Percentiles rank a stretch among this genome's conserved stretches.
These are phyloP conservation scores for Muricea muricata DNA, from an alignment of 92 coral and sea anemone genomes.

Conservation along the genomic window DNA sequence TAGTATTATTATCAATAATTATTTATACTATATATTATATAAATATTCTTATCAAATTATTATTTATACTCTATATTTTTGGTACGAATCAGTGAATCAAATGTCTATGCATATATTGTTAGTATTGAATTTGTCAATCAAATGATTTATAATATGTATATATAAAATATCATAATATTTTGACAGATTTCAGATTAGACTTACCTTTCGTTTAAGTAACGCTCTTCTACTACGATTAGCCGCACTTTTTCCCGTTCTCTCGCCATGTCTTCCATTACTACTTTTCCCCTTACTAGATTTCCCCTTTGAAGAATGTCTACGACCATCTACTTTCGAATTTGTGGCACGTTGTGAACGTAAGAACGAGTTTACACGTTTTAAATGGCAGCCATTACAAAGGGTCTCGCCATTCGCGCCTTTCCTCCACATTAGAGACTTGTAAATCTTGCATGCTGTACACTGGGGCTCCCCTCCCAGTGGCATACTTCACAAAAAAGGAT, in stretches of 20 bases:
- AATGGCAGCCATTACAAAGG: slow-evolving; percentile 97
- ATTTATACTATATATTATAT: no score
- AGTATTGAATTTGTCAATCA: no score
- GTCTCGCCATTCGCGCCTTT: slow-evolving; percentile 91
- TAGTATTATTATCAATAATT: no score
- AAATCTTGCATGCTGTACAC: slow-evolving; percentile 96
- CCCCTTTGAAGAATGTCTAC: slow-evolving; percentile 20
- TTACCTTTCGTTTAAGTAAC: slow-evolving; percentile 82
- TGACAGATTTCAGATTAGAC: no score
- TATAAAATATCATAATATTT: no score
- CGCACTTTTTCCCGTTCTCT: slow-evolving; percentile 63
- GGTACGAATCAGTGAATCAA: no score
- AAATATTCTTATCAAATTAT: no score
- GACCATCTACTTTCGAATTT: slow-evolving; percentile 75
- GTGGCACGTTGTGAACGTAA: slow-evolving; percentile 90
- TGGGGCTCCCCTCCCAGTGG: slow-evolving; percentile 86
- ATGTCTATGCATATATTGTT: no score
- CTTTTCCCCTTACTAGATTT: slow-evolving; percentile 80
- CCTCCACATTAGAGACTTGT: slow-evolving; percentile 95
- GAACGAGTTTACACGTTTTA: slow-evolving; percentile 89
- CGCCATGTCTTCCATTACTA: slow-evolving; percentile 92
- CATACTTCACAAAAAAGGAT: slow-evolving; percentile 46
- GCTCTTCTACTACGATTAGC: slow-evolving; percentile 85
- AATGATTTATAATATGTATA: no score
- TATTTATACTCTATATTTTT: no score